Base-by-base conservation (phyloP, 1,140 invertebrate genomes). In the Sipha flava region DNA sequence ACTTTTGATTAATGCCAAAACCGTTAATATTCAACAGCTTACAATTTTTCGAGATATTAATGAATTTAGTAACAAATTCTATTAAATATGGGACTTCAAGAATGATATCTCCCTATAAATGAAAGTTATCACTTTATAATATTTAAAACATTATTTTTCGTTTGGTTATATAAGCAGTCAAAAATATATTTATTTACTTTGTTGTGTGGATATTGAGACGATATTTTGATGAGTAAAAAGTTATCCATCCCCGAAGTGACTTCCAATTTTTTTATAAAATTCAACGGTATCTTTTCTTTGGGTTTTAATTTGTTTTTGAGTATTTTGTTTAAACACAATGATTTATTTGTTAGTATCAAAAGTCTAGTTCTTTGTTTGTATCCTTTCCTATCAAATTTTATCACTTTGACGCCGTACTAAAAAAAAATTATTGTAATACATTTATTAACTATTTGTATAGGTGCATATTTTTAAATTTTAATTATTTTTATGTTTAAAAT, bases 191-290 rank as follows among this genome's bases (percentile, higher is more conserved):
- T 52, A 16, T 6, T 1, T 57, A 75, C 72, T 57, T 77, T 77
- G 9, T 34, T 77, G 12, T 57, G 31, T 77, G 57, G 40, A 26
- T 26, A 77, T 37, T 40, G 29, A 1, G 52, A 21, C 14, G 72
- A 77, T 37, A 77, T 77, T 57, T 77, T 77, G 21, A 77, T 54
- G 26, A 77, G 73, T 29, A 77, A n/a, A 57, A 77, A 77, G 16
- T 77, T 43, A 43, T 77, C 73, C 9, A 6, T 57, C 18, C 73
- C 73, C 0, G 73, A 77, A 43, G 73, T 77, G 0, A 77, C 49
- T 54, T 77, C 73, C 14, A 77, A 29, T 12, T 77, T 77, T 12
- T 57, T 26, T 40, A 77, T 29, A 29, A 16, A 77, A 40, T 12
- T 26, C n/a, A 77, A 26, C 0, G 73, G 73, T 59, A 77, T 77